phyloP scores from a whole-genome alignment of 2,113 vertebrate species.

The human region DNA sequence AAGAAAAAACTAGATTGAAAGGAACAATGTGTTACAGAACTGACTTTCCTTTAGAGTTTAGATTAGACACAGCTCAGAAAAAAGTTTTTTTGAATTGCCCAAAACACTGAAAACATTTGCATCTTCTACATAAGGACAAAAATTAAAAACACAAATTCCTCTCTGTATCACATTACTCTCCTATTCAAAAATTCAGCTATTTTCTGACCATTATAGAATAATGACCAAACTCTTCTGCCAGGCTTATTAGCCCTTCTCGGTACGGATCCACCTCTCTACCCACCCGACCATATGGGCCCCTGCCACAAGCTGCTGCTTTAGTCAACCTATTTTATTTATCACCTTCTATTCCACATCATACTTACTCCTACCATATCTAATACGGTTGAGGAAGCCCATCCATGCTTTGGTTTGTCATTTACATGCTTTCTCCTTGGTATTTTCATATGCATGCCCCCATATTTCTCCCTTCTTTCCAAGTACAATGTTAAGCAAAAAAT shows the following conservation, averaged over 20 bases:
- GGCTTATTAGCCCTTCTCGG: not conserved
- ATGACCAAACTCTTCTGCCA: not conserved
- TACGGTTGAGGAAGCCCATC: not conserved
- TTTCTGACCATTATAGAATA: not conserved
- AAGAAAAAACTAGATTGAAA: constrained; percentile 51
- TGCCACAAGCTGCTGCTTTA: not conserved
- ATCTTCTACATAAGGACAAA: constrained; percentile 9
- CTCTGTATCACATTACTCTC: not conserved
- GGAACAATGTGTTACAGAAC: not conserved
- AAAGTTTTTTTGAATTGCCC: not conserved
- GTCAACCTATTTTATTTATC: not conserved
- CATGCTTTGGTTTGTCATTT: not conserved
- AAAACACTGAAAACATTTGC: constrained; percentile 47
- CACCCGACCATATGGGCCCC: not conserved
- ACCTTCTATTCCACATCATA: not conserved
- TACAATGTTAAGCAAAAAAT: not conserved
- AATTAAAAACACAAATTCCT: constrained; percentile 49
- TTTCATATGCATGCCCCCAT: not conserved
- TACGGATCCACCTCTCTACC: not conserved
- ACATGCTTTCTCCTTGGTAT: not conserved
- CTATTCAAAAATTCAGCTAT: constrained; percentile 38
- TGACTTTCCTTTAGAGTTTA: constrained; percentile 31
- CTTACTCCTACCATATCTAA: not conserved
- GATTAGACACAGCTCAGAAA: not conserved
- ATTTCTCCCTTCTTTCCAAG: not conserved